Percentiles rank a stretch among this genome's conserved stretches.
phyloP scores from a whole-genome alignment of 2,888 invertebrate genomes.

The Nephrotoma flavescens region DNA sequence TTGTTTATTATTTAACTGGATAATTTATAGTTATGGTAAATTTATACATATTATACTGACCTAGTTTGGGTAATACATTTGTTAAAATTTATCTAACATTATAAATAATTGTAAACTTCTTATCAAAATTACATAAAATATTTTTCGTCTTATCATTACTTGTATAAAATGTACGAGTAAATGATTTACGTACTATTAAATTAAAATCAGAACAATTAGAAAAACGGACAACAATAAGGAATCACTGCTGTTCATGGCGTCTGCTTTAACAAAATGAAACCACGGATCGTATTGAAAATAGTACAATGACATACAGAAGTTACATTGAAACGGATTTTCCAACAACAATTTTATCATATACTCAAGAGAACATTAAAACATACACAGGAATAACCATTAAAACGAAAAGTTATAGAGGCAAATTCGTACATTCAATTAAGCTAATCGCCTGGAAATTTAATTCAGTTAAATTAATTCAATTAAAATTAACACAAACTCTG shows the following conservation, averaged over 20 bases:
- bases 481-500: neutral
- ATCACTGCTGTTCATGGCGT: too few species aligned
- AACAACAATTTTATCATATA: neutral
- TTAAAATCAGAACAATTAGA: too few species aligned
- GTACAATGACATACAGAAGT: neutral
- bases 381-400: neutral
- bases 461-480: neutral
- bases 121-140: neutral
- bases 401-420: neutral
- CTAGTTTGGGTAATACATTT: neutral
- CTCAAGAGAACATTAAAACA: neutral
- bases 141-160: neutral
- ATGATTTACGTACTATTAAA: too few species aligned
- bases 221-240: too few species aligned
- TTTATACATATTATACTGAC: neutral
- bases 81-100: neutral
- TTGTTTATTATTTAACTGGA: neutral
- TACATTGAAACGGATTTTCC: neutral
- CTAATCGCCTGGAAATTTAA: neutral
- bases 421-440: neutral
- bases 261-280: too few species aligned
- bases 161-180: neutral
- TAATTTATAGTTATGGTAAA: neutral
- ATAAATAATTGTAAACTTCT: neutral
- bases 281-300: too few species aligned